Percentiles rank a stretch among this genome's conserved stretches.
phyloP scores from a whole-genome alignment of 2,113 vertebrate genomes.

The Polypterus senegalus region DNA sequence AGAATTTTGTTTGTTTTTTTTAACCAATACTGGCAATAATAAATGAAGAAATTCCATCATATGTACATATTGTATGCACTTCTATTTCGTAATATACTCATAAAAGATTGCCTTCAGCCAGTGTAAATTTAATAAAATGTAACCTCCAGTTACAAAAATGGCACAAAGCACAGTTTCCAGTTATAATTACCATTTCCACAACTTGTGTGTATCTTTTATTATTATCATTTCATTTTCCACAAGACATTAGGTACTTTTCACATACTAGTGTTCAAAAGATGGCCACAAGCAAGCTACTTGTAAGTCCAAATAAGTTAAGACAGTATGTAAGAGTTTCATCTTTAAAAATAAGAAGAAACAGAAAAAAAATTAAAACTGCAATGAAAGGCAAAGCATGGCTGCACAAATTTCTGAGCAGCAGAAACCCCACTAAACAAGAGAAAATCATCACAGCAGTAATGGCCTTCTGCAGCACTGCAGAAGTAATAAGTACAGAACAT shows the following conservation, averaged over 20 bases:
- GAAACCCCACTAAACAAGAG: constrained; percentile 4
- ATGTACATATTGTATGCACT: no score
- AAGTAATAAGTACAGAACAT: no score
- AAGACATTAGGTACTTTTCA: constrained; percentile 57
- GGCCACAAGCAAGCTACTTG: constrained; percentile 48
- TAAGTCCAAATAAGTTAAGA: constrained; percentile 40
- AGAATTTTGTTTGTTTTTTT: no score
- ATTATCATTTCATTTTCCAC: constrained; percentile 57
- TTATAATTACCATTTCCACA: constrained; percentile 21
- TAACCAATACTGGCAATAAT: no score
- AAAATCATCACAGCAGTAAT: constrained; percentile 1
- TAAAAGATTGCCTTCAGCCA: no score
- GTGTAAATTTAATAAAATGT: no score
- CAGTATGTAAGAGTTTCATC: constrained; percentile 41
- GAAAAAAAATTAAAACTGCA: constrained; percentile 37
- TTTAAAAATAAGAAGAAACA: no score
- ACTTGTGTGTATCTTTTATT: constrained; percentile 53
- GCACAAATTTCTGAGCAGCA: no score
- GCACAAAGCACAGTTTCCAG: no score
- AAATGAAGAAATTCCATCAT: no score
- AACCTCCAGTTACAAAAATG: no score
- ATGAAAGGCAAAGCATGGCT: constrained; percentile 37
- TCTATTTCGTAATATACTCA: no score
- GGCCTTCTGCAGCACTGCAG: background rate
- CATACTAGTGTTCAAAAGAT: constrained; percentile 58